Percentiles rank a stretch among this genome's conserved stretches.
Evolutionary conservation across 2,113 vertebrate species (phyloP).

Genomic region (Sylvilagus bachmani): DNA sequence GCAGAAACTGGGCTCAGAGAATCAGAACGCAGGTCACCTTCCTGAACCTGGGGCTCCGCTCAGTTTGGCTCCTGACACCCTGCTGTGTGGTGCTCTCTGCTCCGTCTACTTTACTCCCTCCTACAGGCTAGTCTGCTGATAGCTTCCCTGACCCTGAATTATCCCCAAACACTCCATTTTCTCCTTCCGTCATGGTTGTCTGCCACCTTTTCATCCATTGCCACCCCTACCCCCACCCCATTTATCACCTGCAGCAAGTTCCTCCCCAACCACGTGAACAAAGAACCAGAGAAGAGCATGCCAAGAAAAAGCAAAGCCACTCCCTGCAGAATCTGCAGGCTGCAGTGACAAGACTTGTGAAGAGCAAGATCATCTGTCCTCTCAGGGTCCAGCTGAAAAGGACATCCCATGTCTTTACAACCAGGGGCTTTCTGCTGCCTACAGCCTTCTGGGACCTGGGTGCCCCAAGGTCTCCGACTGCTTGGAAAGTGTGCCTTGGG

Average conservation of each 20-base stretch:
- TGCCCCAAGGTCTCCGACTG: not conserved
- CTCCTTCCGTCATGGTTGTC: not conserved
- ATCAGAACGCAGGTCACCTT: not conserved
- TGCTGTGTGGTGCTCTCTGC: too few species aligned
- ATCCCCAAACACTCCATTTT: not conserved
- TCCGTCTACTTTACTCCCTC: not conserved
- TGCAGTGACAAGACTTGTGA: not conserved
- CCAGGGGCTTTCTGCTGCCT: not conserved
- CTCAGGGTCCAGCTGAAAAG: not conserved
- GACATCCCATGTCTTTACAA: not conserved
- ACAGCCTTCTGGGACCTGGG: not conserved
- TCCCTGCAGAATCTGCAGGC: not conserved
- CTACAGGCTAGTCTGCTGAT: not conserved
- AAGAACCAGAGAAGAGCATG: not conserved
- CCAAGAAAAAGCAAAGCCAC: not conserved
- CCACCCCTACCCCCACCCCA: not conserved
- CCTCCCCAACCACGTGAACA: not conserved
- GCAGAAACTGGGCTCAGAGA: not conserved
- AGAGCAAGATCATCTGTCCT: not conserved
- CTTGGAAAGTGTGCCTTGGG: not conserved
- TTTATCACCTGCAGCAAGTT: not conserved
- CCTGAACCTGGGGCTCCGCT: too few species aligned
- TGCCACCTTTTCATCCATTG: not conserved
- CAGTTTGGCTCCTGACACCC: too few species aligned
- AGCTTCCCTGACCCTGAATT: not conserved